Base-by-base conservation (phyloP, 2,113 vertebrate species). In the Aphyosemion australe region DNA sequence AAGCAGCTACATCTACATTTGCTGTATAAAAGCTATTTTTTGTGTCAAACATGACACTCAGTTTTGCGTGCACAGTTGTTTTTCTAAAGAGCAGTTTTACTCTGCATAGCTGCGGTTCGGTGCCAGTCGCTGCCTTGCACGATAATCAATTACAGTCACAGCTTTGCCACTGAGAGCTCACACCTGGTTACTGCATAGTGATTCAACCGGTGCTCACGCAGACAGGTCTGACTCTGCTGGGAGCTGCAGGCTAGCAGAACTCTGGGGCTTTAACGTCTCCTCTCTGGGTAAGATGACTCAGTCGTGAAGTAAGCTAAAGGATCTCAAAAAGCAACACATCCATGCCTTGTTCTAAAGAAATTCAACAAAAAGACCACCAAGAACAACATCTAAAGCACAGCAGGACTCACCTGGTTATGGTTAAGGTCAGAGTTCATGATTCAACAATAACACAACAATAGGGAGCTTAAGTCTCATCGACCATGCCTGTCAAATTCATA, bases 121-220 rank as follows among this genome's bases (percentile, higher is more conserved):
- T n/a, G 65, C 21, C 65, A 48, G 21, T 67, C 10, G 15, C 72
- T 63, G 49, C 49, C 58, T 69, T 18, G 19, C 76, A 68, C 75
- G 62, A 70, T 58, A 83, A 55, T 89, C 73, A 88, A 72, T 84
- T 82, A 76, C 73, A 67, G 78, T 67, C 69, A 66, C 74, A 74
- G 57, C 52, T 47, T 19, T 59, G 62, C 67, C 50, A 31, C 68
- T 6, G 61, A 74, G 57, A 74, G 72, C 74, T 72, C 68, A 61
- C 80, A 84, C 72, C 69, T 87, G 82, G 56, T 69, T 71, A 64
- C 63, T 65, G 54, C 18, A 6, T 54, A 77, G 73, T 60, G 54
- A 80, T 81, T 79, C 76, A 66, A 64, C 58, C 20, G 58, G 20
- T 51, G 63, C 62, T 68, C 61, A 47, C 58, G 46, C 20, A 8